Conservation (phyloP, 2,888 invertebrate species). For the Amphipyra berbera region DNA sequence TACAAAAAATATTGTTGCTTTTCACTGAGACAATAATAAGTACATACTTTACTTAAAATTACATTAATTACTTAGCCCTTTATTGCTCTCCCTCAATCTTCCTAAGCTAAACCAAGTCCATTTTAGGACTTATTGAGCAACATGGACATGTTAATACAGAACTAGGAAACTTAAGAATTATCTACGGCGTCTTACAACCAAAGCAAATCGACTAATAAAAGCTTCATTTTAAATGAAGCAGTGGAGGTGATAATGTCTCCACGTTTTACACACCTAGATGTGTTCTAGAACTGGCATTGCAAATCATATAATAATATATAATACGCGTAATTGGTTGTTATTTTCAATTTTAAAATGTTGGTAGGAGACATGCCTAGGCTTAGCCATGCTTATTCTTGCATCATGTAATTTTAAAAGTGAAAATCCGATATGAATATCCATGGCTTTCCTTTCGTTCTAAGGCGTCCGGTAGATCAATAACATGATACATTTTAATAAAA, state of each 20-base stretch:
- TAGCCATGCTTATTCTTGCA: conserved; percentile 4
- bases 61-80: conserved; percentile 75
- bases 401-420: not conserved
- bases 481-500: conserved; percentile 58
- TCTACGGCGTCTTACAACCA: conserved; percentile 57
- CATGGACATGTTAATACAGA: conserved; percentile 83
- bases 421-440: conserved; percentile 7
- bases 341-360: not conserved
- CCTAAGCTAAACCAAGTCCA: conserved; percentile 83
- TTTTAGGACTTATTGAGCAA: conserved; percentile 86
- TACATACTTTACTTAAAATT: conserved; percentile 73
- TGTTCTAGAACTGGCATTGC: conserved; percentile 16
- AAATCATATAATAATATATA: conserved; percentile 16
- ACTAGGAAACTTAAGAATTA: conserved; percentile 71
- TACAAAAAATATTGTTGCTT: conserved; percentile 71
- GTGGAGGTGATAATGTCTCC: conserved; percentile 15
- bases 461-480: conserved; percentile 36
- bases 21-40: conserved; percentile 76
- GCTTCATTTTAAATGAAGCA: conserved; percentile 52
- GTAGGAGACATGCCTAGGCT: not conserved
- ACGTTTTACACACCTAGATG: conserved; percentile 2
- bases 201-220: conserved; percentile 40
- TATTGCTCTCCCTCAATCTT: conserved; percentile 82
- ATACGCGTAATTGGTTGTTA: conserved; percentile 8
- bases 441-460: conserved; percentile 29